Conservation (phyloP, 2,888 invertebrate species). For the Aproaerema taeniolella region DNA sequence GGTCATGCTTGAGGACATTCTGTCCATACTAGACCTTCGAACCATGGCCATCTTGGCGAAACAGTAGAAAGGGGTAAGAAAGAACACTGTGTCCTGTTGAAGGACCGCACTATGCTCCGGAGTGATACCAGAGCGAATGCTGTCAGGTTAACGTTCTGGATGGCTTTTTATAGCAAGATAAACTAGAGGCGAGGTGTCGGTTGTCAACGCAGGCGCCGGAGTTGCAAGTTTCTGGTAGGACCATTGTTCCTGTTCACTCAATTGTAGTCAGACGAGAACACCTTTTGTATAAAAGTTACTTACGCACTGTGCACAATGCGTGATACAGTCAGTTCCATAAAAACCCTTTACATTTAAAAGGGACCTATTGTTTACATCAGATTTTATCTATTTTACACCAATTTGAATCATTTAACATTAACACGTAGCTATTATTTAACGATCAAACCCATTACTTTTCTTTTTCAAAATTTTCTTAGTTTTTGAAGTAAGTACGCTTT, state of each 20-base stretch:
- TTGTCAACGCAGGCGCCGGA: slow-evolving; percentile 52
- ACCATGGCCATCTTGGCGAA: slow-evolving; percentile 56
- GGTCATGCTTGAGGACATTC: slow-evolving; percentile 73
- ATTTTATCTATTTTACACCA: too few relatives aligned
- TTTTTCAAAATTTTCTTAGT: too few relatives aligned
- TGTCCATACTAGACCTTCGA: slow-evolving; percentile 67
- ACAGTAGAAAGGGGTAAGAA: slow-evolving; percentile 27
- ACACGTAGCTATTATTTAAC: too few relatives aligned
- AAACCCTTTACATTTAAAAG: too few relatives aligned
- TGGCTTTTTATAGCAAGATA: slow-evolving; percentile 47
- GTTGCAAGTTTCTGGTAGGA: slow-evolving; percentile 39
- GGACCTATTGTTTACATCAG: too few relatives aligned
- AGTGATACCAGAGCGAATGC: slow-evolving; percentile 66
- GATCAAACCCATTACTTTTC: too few relatives aligned
- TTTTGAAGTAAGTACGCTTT: too few relatives aligned
- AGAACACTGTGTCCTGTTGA: slow-evolving; percentile 31
- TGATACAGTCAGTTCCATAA: not conserved
- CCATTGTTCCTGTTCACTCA: slow-evolving; percentile 59
- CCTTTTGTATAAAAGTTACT: slow-evolving; percentile 11
- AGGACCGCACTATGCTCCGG: slow-evolving; percentile 59
- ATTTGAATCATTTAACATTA: too few relatives aligned
- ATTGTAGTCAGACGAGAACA: slow-evolving; percentile 42
- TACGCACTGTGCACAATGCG: slow-evolving; percentile 5
- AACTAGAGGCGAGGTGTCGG: slow-evolving; percentile 49
- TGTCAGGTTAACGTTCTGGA: slow-evolving; percentile 26